These are phyloP conservation scores for Rhynchonema sp. DNA, from an alignment of 2,888 invertebrate species.

Conservation along the genomic window DNA sequence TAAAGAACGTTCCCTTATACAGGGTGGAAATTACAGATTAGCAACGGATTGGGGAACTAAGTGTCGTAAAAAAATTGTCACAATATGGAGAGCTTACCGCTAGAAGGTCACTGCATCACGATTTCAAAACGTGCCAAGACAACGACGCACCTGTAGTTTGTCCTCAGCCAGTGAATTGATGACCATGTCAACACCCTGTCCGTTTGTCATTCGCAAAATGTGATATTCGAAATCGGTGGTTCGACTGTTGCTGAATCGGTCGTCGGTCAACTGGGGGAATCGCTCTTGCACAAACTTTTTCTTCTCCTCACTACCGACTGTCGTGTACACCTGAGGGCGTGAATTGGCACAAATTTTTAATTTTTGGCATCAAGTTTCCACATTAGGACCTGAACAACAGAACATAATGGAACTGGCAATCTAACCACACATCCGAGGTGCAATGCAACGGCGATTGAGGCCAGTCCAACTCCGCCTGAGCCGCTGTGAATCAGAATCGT, in stretches of 20 bases:
- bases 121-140: too few species aligned
- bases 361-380: too few species aligned
- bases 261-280: conserved; percentile 61
- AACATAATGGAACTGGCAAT: too few species aligned
- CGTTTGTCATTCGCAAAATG: conserved; percentile 46
- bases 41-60: too few species aligned
- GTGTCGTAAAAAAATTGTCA: too few species aligned
- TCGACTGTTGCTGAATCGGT: conserved; percentile 65
- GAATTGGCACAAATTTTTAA: too few species aligned
- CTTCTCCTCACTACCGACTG: conserved; percentile 41
- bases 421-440: conserved; percentile 58
- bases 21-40: too few species aligned
- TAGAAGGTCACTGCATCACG: too few species aligned
- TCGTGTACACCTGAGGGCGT: conserved; percentile 80
- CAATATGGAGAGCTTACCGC: too few species aligned
- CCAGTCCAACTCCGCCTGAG: conserved; percentile 78
- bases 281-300: conserved; percentile 56
- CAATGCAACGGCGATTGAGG: conserved; percentile 75
- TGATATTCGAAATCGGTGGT: conserved; percentile 81
- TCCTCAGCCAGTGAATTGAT: conserved; percentile 90
- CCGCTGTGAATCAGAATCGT: neutral
- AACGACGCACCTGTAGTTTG: conserved; percentile 75
- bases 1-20: too few species aligned
- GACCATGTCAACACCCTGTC: conserved; percentile 67
- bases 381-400: too few species aligned